Percentiles rank a stretch among this genome's conserved stretches.
Conservation (phyloP, 2,113 vertebrate species). For the Pteruthius melanotis region DNA sequence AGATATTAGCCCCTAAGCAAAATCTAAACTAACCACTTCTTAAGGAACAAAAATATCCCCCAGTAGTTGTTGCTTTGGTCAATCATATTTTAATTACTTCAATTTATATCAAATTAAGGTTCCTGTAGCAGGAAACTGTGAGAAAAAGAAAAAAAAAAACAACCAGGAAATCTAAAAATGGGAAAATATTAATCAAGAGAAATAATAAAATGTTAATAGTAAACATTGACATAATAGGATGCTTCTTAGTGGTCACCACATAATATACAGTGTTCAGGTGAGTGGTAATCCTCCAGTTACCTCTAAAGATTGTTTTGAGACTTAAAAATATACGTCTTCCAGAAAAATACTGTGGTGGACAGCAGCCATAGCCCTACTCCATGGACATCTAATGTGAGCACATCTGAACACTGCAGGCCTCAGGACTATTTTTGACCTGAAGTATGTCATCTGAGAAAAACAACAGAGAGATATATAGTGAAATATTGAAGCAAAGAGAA, state of each 20-base stretch:
- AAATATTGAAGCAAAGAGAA: background rate
- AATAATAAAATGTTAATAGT: background rate
- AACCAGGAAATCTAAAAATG: background rate
- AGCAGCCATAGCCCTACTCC: background rate
- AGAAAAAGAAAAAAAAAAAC: background rate
- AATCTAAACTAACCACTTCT: background rate
- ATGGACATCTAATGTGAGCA: background rate
- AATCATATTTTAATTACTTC: background rate
- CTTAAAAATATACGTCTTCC: background rate
- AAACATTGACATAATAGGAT: background rate
- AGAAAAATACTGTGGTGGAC: background rate
- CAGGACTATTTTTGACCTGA: background rate
- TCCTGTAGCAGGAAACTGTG: background rate
- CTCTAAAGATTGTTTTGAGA: background rate
- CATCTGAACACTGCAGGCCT: background rate
- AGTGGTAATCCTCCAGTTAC: background rate
- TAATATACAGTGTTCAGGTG: accelerated
- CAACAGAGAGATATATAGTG: background rate
- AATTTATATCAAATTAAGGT: background rate
- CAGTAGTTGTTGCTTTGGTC: background rate
- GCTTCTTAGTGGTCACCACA: background rate
- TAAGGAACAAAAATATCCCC: background rate
- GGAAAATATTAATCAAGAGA: background rate
- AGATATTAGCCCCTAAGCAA: background rate
- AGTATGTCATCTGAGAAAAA: background rate